These are phyloP conservation scores for Strigops habroptila DNA, from an alignment of 2,113 vertebrate species.

Conservation along the genomic window DNA sequence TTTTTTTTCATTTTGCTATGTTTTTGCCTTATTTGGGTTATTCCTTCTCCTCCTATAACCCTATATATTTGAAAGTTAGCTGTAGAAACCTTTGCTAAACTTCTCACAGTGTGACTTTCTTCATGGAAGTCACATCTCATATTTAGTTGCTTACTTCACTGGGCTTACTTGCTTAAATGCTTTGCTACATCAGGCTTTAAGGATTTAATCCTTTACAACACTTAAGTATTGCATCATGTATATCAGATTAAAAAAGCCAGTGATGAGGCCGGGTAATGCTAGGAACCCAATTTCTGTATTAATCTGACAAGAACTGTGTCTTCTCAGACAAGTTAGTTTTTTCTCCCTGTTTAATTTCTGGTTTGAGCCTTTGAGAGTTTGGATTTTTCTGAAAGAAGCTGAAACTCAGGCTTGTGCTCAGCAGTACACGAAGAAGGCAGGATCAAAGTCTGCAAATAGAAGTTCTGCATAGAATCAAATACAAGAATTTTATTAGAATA, in stretches of 20 bases:
- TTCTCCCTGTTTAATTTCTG: not conserved
- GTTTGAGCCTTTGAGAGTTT: not conserved
- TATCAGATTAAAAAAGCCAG: not conserved
- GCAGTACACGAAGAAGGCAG: not conserved
- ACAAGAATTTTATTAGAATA: not conserved
- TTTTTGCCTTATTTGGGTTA: not conserved
- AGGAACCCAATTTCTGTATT: not conserved
- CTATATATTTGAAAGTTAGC: not conserved
- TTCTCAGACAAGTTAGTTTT: not conserved
- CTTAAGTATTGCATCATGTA: conserved; percentile 8
- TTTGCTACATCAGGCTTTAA: conserved; percentile 3
- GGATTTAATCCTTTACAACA: not conserved
- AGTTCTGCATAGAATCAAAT: not conserved
- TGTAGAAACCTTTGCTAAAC: not conserved
- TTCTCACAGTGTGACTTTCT: not conserved
- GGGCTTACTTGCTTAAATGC: conserved; percentile 2
- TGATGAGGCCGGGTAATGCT: not conserved
- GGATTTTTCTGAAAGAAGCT: not conserved
- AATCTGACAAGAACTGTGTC: not conserved
- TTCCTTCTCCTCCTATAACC: not conserved
- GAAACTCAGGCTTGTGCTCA: not conserved
- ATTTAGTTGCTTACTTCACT: conserved; percentile 26
- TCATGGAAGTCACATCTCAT: not conserved
- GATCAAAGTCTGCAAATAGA: not conserved
- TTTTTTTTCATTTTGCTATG: not conserved